Evolutionary conservation across 2,113 vertebrate species (phyloP).

Genomic region (Pseudonaja textilis): DNA sequence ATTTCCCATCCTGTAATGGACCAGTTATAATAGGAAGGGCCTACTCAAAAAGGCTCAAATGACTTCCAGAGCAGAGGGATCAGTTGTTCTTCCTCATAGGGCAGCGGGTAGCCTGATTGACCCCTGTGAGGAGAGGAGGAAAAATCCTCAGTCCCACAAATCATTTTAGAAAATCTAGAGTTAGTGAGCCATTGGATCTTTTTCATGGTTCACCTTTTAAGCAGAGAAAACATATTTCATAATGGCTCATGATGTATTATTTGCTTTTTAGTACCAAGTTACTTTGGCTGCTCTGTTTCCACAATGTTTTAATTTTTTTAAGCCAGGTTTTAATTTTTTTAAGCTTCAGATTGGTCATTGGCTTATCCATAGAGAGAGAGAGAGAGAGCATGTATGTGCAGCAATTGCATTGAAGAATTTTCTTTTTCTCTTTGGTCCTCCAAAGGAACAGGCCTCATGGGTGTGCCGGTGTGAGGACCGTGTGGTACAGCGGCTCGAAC

Average conservation of each 20-base stretch:
- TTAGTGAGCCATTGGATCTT: background rate
- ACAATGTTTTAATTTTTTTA: background rate
- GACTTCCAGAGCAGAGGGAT: background rate
- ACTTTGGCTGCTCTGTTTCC: background rate
- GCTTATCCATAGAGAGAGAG: background rate
- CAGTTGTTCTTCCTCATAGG: background rate
- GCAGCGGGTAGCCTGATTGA: background rate
- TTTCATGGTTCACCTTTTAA: background rate
- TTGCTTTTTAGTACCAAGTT: too few relatives aligned
- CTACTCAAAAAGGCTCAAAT: background rate
- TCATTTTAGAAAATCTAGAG: background rate
- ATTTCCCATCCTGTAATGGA: background rate
- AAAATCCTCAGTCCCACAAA: background rate
- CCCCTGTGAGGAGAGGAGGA: background rate
- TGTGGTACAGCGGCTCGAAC: conserved; percentile 84
- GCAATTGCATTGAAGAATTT: too few relatives aligned
- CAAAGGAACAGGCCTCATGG: conserved; percentile 91
- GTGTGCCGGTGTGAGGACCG: conserved; percentile 89
- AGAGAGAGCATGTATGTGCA: background rate
- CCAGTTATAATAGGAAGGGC: background rate
- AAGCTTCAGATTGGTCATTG: background rate
- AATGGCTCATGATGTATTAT: background rate
- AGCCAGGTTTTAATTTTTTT: background rate
- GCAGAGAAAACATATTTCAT: background rate
- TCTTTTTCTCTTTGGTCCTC: background rate